Evolutionary conservation across 2,888 invertebrate species (phyloP).

Genomic region (Polyommatus iphigenia): DNA sequence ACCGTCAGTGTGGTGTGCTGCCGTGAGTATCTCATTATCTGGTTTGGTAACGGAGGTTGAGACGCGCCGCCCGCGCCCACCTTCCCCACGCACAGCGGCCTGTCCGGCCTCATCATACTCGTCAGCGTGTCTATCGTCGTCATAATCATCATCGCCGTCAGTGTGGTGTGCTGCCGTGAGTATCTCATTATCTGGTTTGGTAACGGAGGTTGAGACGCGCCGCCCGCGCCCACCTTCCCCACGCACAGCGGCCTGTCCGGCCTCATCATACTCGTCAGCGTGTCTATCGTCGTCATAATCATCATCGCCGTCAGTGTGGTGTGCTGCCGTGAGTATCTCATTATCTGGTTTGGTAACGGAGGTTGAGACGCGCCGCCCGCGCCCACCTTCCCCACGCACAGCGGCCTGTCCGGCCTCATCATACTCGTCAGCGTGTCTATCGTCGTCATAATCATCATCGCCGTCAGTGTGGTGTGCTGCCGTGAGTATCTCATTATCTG

Average conservation of each 20-base stretch:
- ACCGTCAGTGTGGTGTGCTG: constrained; percentile 49
- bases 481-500: constrained; percentile 39
- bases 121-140: constrained; percentile 48
- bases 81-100: constrained; percentile 47
- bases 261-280: constrained; percentile 50
- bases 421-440: constrained; percentile 48
- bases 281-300: constrained; percentile 48
- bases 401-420: constrained; percentile 50
- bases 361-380: constrained; percentile 40
- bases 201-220: background rate
- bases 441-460: constrained; percentile 48
- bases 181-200: constrained; percentile 9
- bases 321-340: constrained; percentile 46
- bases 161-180: constrained; percentile 49
- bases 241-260: constrained; percentile 50
- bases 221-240: constrained; percentile 50
- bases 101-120: constrained; percentile 51
- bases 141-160: constrained; percentile 46
- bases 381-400: constrained; percentile 52
- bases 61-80: constrained; percentile 49
- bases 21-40: constrained; percentile 39
- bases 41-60: no score
- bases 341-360: background rate
- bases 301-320: constrained; percentile 46
- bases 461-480: constrained; percentile 48